Evolutionary conservation across 1,140 invertebrate species (phyloP).

Genomic region (Drosophila varians): DNA sequence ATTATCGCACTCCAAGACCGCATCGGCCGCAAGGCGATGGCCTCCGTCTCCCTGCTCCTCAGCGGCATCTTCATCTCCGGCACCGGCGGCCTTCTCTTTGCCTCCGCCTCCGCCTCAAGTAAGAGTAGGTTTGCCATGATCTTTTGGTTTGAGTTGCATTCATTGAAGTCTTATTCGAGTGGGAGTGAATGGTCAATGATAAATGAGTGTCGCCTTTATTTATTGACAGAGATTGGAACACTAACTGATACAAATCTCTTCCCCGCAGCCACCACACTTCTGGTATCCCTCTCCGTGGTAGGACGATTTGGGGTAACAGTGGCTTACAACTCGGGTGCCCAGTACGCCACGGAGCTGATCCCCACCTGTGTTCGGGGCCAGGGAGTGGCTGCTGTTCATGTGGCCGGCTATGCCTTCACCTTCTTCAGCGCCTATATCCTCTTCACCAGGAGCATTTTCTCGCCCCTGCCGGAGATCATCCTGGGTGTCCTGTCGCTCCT

Average conservation of each 20-base stretch:
- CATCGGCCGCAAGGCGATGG: conserved; percentile 86
- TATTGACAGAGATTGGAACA: not conserved
- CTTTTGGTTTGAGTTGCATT: too few species aligned
- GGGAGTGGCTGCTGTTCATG: conserved; percentile 85
- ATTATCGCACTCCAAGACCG: conserved; percentile 85
- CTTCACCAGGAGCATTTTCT: conserved; percentile 82
- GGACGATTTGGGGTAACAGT: conserved; percentile 87
- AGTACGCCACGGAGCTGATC: conserved; percentile 88
- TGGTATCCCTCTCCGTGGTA: conserved; percentile 83
- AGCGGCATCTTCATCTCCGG: conserved; percentile 85
- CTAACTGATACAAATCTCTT: not conserved
- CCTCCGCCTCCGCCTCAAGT: conserved; percentile 30
- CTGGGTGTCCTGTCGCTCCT: conserved; percentile 84
- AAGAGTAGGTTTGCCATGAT: conserved; percentile 42
- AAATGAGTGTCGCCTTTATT: not conserved
- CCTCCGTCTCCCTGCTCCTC: conserved; percentile 85
- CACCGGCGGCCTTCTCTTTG: conserved; percentile 64
- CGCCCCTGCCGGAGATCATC: conserved; percentile 85
- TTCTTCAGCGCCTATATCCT: conserved; percentile 77
- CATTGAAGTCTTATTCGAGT: too few species aligned
- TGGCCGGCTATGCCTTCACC: conserved; percentile 85
- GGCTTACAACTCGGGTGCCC: conserved; percentile 87
- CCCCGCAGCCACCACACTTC: conserved; percentile 38
- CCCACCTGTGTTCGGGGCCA: conserved; percentile 87
- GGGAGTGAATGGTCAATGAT: too few species aligned